Evolutionary conservation across 2,797 vertebrate genomes (phyloP), one percentile per base, ranked within the genome.

Genomic region (Crocodylus rhombifer): DNA sequence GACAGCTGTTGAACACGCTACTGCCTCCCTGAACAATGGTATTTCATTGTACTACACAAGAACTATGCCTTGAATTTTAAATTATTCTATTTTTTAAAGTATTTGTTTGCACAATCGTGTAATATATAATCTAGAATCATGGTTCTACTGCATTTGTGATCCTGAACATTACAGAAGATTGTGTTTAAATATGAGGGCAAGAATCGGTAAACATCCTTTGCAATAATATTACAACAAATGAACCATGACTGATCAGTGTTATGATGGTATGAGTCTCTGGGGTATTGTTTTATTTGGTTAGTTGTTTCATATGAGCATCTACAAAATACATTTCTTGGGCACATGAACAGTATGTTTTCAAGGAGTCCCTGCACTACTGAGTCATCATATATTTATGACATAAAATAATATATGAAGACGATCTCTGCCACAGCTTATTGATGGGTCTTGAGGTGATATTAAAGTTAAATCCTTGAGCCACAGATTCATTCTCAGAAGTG

Each of bases 191-290:
- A 96, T 96, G 75, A 86, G 86, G 93, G 74, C n/a, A 96, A 95
- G 88, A 96, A 96, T 91, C 57, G 80, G 95, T 95, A 96, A 97
- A 96, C 30, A 90, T 88, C 84, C 5, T 95, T 91, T 77, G 26
- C 86, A 96, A 96, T 97, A 96, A 95, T 95, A 92, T 87, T 93
- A 77, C 56, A 95, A 93, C 77, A 97, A 97, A 97, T 92, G 73
- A 97, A 95, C 94, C 90, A 77, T 91, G 78, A 78, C 86, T 89
- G 76, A 97, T 97, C 82, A 93, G 74, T 90, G 87, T 94, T 94
- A 94, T 61, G 65, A 92, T 93, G 84, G 78, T 91, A 92, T 62
- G 18, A 86, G 78, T 88, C 94, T 94, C 92, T 91, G 65, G 85
- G 83, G 75, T 62, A 93, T 80, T 93, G 95, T 89, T 96, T 95